Evolutionary conservation across 1,140 invertebrate genomes (phyloP).

Genomic region (Fragariocoptes setiger): DNA sequence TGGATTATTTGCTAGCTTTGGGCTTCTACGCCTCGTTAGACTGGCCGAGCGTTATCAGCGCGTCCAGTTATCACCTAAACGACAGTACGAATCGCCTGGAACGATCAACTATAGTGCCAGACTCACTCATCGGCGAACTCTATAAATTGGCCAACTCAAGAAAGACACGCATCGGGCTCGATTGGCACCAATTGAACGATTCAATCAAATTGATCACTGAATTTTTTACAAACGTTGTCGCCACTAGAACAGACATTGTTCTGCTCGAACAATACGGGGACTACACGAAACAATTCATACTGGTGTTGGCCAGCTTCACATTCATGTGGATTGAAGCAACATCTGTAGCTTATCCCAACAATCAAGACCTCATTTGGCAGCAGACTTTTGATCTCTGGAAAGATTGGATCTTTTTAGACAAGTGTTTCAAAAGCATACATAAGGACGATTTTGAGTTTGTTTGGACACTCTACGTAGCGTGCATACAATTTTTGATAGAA

Average conservation of each 20-base stretch:
- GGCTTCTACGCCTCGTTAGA: conserved; percentile 5
- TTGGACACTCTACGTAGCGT: conserved; percentile 1
- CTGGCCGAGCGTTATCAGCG: too few species aligned
- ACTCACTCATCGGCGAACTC: too few species aligned
- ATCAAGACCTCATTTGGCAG: conserved; percentile 1
- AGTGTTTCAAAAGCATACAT: neutral
- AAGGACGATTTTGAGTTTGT: conserved; percentile 3
- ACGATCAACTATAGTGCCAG: too few species aligned
- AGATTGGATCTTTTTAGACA: conserved; percentile 1
- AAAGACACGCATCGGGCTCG: too few species aligned
- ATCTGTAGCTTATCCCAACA: neutral
- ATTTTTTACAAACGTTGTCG: too few species aligned
- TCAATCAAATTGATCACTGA: too few species aligned
- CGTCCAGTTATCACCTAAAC: too few species aligned
- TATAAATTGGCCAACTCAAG: too few species aligned
- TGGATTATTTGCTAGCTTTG: conserved; percentile 1
- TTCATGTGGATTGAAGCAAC: neutral
- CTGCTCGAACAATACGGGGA: neutral
- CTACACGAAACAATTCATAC: neutral
- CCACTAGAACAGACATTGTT: too few species aligned
- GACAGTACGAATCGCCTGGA: too few species aligned
- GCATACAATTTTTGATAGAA: conserved; percentile 2
- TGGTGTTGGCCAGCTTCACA: neutral
- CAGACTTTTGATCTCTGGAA: conserved; percentile 3
- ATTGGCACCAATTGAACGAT: too few species aligned